Conservation (phyloP, 2,113 vertebrate genomes). For the Apodemus sylvaticus region DNA sequence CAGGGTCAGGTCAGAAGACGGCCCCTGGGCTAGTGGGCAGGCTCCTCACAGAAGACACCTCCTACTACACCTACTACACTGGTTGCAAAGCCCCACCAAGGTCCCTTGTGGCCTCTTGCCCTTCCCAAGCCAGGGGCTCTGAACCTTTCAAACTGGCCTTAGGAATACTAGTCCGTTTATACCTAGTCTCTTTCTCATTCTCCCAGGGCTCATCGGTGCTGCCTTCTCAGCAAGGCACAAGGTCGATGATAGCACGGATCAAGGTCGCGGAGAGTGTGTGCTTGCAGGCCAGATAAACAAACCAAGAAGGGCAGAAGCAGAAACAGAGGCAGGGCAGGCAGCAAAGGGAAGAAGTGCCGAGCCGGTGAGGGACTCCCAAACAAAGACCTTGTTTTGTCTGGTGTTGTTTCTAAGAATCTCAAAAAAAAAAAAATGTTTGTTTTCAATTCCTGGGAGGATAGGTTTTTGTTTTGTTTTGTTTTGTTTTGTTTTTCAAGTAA, state of each 20-base stretch:
- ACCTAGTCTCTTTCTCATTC: not conserved
- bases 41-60: not conserved
- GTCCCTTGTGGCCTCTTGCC: not conserved
- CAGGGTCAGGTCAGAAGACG: not conserved
- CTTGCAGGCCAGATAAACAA: not conserved
- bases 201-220: not conserved
- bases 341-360: not conserved
- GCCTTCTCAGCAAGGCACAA: not conserved
- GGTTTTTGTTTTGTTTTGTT: not conserved
- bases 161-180: not conserved
- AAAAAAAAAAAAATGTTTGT: not conserved
- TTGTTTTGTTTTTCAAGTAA: no score
- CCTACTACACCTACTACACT: not conserved
- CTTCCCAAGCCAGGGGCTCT: not conserved
- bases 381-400: not conserved
- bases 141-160: not conserved
- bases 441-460: not conserved
- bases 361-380: not conserved
- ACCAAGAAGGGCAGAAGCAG: not conserved
- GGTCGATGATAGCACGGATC: not conserved
- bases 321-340: not conserved
- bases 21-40: not conserved
- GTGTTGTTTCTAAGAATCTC: constrained; percentile 9
- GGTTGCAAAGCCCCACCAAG: not conserved
- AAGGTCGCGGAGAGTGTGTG: not conserved